Percentiles rank a stretch among this genome's conserved stretches.
Conservation (phyloP, 2,888 invertebrate genomes). For the Conus canariensis region DNA sequence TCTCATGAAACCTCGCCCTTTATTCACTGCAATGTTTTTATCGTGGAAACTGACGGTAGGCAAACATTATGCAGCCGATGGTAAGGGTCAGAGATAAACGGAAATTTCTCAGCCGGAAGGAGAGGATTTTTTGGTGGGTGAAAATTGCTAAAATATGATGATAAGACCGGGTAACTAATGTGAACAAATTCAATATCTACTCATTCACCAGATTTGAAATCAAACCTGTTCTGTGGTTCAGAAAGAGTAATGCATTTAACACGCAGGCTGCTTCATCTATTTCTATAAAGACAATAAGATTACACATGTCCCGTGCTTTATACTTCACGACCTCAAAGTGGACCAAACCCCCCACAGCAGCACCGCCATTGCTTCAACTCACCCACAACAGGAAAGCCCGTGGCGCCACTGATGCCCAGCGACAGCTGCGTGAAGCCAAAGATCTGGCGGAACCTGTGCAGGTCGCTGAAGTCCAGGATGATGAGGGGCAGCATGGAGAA, state of each 20-base stretch:
- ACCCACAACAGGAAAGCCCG: constrained; percentile 14
- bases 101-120: too few relatives aligned
- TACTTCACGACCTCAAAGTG: too few relatives aligned
- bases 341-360: not conserved
- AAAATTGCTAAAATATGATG: not conserved
- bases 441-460: not conserved
- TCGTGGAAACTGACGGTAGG: too few relatives aligned
- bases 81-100: too few relatives aligned
- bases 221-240: too few relatives aligned
- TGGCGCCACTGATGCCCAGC: not conserved
- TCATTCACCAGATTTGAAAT: too few relatives aligned
- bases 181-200: not conserved
- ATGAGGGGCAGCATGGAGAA: constrained; percentile 28
- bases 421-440: constrained; percentile 30
- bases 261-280: not conserved
- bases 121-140: not conserved
- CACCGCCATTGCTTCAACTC: not conserved
- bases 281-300: not conserved
- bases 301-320: too few relatives aligned
- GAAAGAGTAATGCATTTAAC: not conserved
- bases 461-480: constrained; percentile 11
- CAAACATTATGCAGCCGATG: too few relatives aligned
- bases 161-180: too few relatives aligned
- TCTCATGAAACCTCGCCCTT: too few relatives aligned
- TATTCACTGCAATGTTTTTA: too few relatives aligned